phyloP scores from a whole-genome alignment of 2,113 vertebrate species.

The Phalacrocorax brasilianus region DNA sequence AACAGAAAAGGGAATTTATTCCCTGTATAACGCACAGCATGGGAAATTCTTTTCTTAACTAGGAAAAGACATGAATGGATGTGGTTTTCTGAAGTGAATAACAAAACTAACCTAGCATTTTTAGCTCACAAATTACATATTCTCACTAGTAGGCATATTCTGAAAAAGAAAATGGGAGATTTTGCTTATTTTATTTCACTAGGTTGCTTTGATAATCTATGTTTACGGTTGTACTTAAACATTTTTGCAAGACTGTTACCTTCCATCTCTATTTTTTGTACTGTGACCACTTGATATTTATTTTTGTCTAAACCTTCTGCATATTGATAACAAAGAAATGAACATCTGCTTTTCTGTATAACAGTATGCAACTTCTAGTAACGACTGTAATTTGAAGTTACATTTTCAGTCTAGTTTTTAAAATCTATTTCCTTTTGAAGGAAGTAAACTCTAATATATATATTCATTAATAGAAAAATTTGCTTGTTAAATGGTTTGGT shows the following conservation, averaged over 20 bases:
- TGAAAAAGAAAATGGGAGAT: background rate
- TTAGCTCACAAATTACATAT: background rate
- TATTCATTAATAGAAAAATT: background rate
- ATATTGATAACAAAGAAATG: background rate
- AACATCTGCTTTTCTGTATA: conserved; percentile 30
- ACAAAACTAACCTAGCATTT: background rate
- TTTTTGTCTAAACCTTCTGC: background rate
- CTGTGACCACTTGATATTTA: background rate
- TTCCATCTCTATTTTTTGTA: background rate
- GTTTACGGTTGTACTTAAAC: background rate
- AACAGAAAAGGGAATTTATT: conserved; percentile 3
- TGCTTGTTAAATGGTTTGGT: conserved; percentile 37
- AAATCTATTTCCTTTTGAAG: background rate
- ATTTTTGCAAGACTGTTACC: background rate
- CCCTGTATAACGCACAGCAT: background rate
- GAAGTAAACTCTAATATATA: background rate
- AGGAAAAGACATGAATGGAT: background rate
- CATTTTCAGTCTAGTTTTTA: background rate
- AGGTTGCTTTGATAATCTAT: background rate
- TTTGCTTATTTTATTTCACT: background rate
- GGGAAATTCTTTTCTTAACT: background rate
- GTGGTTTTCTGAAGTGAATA: background rate
- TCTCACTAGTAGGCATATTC: background rate
- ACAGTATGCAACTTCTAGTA: background rate
- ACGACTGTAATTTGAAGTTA: conserved; percentile 39